These are phyloP conservation scores for Sialia sialis DNA, from an alignment of 2,113 vertebrate genomes.

Conservation along the genomic window DNA sequence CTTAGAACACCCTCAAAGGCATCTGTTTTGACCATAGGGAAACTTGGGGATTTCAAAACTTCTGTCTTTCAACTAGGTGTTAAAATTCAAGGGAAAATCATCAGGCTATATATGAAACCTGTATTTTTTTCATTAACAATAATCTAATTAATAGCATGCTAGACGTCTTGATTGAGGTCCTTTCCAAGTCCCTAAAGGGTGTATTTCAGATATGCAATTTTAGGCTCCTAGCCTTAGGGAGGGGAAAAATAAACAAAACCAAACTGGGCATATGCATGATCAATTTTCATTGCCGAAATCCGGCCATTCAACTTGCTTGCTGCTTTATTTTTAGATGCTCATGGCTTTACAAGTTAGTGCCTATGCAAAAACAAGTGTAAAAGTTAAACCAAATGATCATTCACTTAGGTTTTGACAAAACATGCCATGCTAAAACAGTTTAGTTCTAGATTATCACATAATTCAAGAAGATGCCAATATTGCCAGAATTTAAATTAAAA, in stretches of 20 bases:
- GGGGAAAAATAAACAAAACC: background rate
- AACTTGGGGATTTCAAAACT: background rate
- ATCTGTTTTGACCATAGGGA: background rate
- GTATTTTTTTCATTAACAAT: background rate
- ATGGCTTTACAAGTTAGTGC: background rate
- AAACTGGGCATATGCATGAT: background rate
- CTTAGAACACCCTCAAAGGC: background rate
- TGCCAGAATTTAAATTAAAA: background rate
- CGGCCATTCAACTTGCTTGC: background rate
- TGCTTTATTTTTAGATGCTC: background rate
- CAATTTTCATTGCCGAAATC: background rate
- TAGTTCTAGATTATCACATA: background rate
- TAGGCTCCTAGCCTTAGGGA: background rate
- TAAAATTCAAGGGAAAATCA: background rate
- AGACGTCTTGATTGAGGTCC: background rate
- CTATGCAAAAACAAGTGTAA: background rate
- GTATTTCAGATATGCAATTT: background rate
- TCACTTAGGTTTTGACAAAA: background rate
- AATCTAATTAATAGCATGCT: background rate
- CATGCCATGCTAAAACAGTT: background rate
- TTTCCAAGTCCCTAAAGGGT: background rate
- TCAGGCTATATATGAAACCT: background rate
- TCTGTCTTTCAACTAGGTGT: background rate
- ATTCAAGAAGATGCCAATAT: background rate
- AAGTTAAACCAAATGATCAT: background rate